Percentiles rank a stretch among this genome's conserved stretches.
Evolutionary conservation across 2,113 vertebrate species (phyloP).

Genomic region (Gulo gulo): DNA sequence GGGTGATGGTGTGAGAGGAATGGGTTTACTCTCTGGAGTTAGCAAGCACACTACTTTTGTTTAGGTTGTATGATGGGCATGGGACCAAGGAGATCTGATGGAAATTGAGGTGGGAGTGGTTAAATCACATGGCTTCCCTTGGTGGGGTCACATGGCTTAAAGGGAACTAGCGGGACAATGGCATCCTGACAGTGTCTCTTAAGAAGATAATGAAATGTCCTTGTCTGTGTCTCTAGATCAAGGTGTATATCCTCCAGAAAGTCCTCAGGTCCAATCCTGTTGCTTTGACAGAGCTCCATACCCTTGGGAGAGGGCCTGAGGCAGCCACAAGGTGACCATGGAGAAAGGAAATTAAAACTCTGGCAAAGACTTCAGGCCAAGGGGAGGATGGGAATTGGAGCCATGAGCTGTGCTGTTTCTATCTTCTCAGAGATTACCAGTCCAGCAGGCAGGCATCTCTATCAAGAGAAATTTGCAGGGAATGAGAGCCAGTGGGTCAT

Average conservation of each 20-base stretch:
- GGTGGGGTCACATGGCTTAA: neutral
- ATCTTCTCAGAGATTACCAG: conserved; percentile 42
- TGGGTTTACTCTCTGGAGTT: neutral
- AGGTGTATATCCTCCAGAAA: neutral
- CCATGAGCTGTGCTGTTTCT: conserved; percentile 56
- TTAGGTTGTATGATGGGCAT: neutral
- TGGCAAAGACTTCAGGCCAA: neutral
- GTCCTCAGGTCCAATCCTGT: neutral
- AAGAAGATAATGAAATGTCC: neutral
- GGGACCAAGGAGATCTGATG: neutral
- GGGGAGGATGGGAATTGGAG: neutral
- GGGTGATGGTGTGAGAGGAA: neutral
- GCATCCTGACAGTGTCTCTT: neutral
- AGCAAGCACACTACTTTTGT: neutral
- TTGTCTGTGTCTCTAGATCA: neutral
- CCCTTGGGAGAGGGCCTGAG: neutral
- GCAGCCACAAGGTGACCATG: neutral
- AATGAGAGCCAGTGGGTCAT: conserved; percentile 37
- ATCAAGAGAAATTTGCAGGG: conserved; percentile 29
- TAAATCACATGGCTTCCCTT: neutral
- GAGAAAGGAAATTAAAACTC: neutral
- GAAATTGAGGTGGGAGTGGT: neutral
- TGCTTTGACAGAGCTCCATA: neutral
- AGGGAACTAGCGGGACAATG: neutral
- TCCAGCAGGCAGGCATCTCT: neutral